Evolutionary conservation across 2,888 invertebrate species (phyloP), one percentile per base, ranked within the genome.

Genomic region (Drosophila neonasuta): DNA sequence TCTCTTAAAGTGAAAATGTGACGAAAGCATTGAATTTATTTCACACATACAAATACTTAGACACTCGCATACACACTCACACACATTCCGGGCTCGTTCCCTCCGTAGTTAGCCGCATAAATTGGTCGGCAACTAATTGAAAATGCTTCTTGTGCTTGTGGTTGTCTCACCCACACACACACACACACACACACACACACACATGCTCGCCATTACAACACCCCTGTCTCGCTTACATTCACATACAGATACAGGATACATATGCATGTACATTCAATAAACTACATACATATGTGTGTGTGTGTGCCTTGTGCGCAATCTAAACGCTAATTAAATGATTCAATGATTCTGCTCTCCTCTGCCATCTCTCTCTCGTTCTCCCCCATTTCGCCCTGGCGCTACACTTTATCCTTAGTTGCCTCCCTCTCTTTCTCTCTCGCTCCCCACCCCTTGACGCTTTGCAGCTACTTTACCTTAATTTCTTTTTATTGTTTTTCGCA

Each of bases 261-360:
- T 60, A 56, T 63, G 59, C 52, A 45, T 70, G 62, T 60, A 68
- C 61, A 76, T 65, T 74, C 79, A 78, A 76, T 76, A 76, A 71
- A 71, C 68, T 73, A 74, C 63, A 75, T 17, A 49, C 51, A 39
- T 20, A 48, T 59, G 60, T 46, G 41, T 41, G 13, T 72, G 52
- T 62, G 58, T 63, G 60, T 62, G 68, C 39, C 55, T 58, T 75
- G 68, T 81, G 71, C 62, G 69, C 80, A 84, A 89, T 84, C 84
- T 89, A 87, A 89, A 87, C 87, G 83, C 89, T 90, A 90, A 90
- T 90, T 90, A 90, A 90, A 90, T 89, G 89, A 88, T 90, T 90
- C 90, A 89, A 88, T 90, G 89, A 88, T 79, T 90, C 79, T 71
- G 57, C 63, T 58, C 41, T 60, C 45, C 55, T 57, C 10, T 24